Percentiles rank a stretch among this genome's conserved stretches.
Evolutionary conservation across 2,888 invertebrate species (phyloP).

Genomic region (Philonicus albiceps): DNA sequence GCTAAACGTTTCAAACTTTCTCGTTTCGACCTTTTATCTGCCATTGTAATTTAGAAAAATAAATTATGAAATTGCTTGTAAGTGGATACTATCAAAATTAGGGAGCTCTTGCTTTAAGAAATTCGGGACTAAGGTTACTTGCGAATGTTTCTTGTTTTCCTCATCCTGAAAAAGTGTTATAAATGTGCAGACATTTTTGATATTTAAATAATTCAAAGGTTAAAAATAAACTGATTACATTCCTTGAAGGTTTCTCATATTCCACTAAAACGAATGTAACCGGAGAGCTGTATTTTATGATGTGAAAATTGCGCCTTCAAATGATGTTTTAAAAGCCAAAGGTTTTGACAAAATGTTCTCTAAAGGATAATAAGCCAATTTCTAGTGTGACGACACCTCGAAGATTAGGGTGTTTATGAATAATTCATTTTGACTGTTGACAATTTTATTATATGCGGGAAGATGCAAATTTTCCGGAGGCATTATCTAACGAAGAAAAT

Average conservation of each 20-base stretch:
- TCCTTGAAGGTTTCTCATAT: background rate
- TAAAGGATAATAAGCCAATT: background rate
- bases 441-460: too few species aligned
- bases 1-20: background rate
- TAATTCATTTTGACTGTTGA: too few species aligned
- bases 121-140: background rate
- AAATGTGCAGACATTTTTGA: background rate
- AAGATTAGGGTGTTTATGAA: too few species aligned
- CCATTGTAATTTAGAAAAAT: background rate
- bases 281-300: background rate
- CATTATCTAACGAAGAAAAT: too few species aligned
- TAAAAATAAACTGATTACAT: background rate
- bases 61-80: background rate
- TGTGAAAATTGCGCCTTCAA: background rate
- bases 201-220: background rate
- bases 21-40: background rate
- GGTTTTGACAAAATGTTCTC: background rate
- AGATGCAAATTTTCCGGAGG: too few species aligned
- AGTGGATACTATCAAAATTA: background rate
- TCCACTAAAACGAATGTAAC: background rate
- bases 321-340: background rate
- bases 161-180: background rate
- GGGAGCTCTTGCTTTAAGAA: background rate
- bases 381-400: too few species aligned
- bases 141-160: background rate